Base-by-base conservation (phyloP, 2,888 invertebrate species). In the Timema podura region DNA sequence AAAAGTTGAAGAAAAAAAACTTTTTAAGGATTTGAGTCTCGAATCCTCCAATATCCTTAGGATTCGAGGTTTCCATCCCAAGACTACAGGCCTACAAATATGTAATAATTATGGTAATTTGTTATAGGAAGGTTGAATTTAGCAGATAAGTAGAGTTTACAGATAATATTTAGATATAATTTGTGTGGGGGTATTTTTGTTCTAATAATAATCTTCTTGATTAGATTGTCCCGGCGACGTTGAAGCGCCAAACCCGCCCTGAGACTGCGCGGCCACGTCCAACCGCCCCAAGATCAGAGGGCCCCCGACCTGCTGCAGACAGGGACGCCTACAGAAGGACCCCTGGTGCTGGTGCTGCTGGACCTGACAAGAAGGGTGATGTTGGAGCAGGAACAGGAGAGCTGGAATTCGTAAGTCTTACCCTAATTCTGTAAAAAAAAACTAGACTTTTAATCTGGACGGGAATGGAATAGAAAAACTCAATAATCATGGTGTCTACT, bases 351-450 rank as follows among this genome's bases (percentile, higher is more conserved):
- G 82, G 82, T 61, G 83, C 85, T 15, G 86, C 86, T 68, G 87
- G 88, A 65, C 84, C 89, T 72, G 98, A 98, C 82, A 98, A 98
- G 84, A 96, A 96, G 83, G 93, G 93, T 74, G 98, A 98, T 83
- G 98, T 96, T 78, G 98, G 98, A 75, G 93, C 96, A 78, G 98
- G 98, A 75, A 91, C 93, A 72, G 93, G 91, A 75, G 91, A 91
- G 82, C 88, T 98, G 79, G 96, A 97, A 88, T 97, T 96, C 84
- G 86, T 87, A 79, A 86, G 87, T 80, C 79, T 30, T 69, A 73
- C 46, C 15, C 57, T 30, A 30, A 30, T 30, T 30, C 30, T 1
- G 30, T 30, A 30, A 30, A 30, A 30, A 30, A 30, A 30, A 30
- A 30, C 30, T 3, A 2, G 3, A 30, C 3, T 2, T 30, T 30